Evolutionary conservation across 2,797 vertebrate genomes (phyloP), one percentile per base, ranked within the genome.

Genomic region (Parauchenoglanis ngamensis): DNA sequence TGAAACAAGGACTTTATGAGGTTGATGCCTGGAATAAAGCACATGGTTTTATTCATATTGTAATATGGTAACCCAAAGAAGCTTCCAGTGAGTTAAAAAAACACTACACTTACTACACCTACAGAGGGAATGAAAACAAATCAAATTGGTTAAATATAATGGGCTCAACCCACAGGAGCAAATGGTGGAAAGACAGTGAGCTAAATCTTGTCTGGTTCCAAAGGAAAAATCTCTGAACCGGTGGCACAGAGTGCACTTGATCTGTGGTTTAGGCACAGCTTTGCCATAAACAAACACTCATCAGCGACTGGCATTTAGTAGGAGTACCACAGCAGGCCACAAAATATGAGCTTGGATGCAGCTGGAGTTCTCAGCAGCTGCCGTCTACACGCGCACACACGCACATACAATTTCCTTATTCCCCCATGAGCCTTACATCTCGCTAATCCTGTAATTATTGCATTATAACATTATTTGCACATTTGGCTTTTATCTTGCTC

Each of bases 301-400:
- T 87, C 75, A 87, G 87, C 28, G 54, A 40, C 65, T 87, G 83
- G 83, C 76, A 88, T 88, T 85, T 88, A 85, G 67, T 49, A 25
- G 83, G 49, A 85, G 56, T 21, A n/a, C 67, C 87, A 85, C 87
- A 88, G 87, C 87, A 85, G 76, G 87, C 65, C 76, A 88, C 83
- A 57, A 88, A 88, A 54, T 78, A 85, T 84, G 87, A 87, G 87
- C 75, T 79, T 44, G 52, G 82, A 67, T 35, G 52, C 87, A 87
- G 87, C 82, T 84, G 87, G 82, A 87, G 73, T 54, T 84, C 40
- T 40, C n/a, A 56, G 65, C 57, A 84, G 75, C 81, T 70, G 52
- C 82, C 40, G n/a, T 73, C 70, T 76, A 79, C 49, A 87, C 35
- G 40, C 65, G 15, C 68, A 70, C 78, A 76, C 77, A 59, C n/a